phyloP scores from a whole-genome alignment of 2,113 vertebrate genomes.

The Calidris pygmaea region DNA sequence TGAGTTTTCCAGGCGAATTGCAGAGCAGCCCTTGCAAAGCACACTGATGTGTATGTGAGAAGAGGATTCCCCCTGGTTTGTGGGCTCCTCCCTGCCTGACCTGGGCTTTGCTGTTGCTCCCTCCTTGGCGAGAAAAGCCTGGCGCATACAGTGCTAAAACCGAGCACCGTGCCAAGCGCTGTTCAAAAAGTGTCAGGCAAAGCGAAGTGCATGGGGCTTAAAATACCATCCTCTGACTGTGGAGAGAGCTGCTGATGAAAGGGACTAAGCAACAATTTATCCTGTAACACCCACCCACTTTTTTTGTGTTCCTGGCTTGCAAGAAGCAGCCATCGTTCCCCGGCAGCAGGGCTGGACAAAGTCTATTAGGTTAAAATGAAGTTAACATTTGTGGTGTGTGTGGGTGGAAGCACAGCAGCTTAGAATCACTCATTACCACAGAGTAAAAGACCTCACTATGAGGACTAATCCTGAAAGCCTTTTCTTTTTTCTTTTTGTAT shows the following conservation, averaged over 20 bases:
- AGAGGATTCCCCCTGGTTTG: background rate
- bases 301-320: background rate
- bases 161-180: fast-evolving
- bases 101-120: background rate
- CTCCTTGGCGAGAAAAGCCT: background rate
- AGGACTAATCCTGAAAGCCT: background rate
- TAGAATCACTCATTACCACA: background rate
- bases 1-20: background rate
- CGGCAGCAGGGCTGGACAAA: background rate
- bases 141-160: background rate
- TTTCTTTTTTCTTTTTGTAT: background rate
- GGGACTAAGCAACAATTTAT: background rate
- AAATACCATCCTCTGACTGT: background rate
- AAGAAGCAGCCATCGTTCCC: background rate
- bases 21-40: background rate
- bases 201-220: background rate
- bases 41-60: background rate
- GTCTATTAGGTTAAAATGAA: slow-evolving; percentile 7
- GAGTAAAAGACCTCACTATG: background rate
- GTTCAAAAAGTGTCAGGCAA: background rate
- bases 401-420: background rate
- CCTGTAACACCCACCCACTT: background rate
- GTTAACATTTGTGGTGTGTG: background rate
- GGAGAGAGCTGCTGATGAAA: background rate
- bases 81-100: background rate